Conservation (phyloP, 1,140 invertebrate species). For the Teleopsis dalmanni region DNA sequence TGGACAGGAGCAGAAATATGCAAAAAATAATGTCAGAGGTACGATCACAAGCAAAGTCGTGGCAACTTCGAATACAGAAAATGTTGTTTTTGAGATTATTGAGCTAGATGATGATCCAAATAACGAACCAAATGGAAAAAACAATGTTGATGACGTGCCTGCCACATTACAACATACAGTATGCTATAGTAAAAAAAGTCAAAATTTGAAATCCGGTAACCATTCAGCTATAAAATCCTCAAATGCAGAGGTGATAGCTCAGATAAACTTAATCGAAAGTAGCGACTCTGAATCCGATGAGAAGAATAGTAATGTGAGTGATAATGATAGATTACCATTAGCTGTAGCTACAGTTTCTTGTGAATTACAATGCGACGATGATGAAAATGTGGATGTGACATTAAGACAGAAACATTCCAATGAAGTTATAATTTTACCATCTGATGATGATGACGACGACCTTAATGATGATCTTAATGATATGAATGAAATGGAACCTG, state of each 20-base stretch:
- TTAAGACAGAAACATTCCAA: background rate
- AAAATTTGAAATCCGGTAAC: background rate
- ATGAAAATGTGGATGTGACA: constrained; percentile 3
- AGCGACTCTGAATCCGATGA: constrained; percentile 19
- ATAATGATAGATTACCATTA: constrained; percentile 14
- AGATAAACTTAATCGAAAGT: constrained; percentile 32
- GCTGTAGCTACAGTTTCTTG: constrained; percentile 18
- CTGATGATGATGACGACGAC: constrained; percentile 7
- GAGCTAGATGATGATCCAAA: constrained; percentile 29
- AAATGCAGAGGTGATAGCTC: constrained; percentile 24
- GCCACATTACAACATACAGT: background rate
- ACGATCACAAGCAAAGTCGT: background rate
- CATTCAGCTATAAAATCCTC: background rate
- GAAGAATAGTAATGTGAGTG: background rate
- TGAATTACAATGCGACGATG: constrained; percentile 17
- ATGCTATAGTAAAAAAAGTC: background rate
- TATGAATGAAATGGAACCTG: constrained; percentile 9
- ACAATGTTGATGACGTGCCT: background rate
- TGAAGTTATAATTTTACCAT: constrained; percentile 6
- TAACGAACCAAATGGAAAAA: constrained; percentile 11
- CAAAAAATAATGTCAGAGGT: background rate
- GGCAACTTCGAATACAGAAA: background rate
- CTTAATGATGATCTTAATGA: background rate
- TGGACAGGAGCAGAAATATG: constrained; percentile 20
- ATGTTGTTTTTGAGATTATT: constrained; percentile 21